Evolutionary conservation across 1,140 invertebrate genomes (phyloP).

Genomic region (Pseudomyrmex pallidus): DNA sequence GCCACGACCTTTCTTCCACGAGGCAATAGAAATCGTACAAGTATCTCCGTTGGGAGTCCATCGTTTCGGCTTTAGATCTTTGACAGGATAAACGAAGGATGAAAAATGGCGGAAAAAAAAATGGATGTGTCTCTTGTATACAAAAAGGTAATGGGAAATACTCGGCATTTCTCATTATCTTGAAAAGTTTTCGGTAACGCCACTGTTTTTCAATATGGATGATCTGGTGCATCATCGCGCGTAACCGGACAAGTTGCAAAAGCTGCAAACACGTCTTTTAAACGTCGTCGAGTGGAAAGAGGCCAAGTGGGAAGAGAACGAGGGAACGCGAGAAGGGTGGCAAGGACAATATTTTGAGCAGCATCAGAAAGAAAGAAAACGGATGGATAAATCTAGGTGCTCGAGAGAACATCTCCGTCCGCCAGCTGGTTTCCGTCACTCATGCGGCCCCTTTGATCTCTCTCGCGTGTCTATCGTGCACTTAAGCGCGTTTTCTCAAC

Average conservation of each 20-base stretch:
- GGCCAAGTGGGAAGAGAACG: background rate
- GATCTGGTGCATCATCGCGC: background rate
- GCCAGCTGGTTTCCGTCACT: conserved; percentile 81
- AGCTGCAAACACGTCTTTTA: background rate
- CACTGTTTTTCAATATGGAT: background rate
- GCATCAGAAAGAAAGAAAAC: conserved; percentile 73
- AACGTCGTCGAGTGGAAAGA: conserved; percentile 14
- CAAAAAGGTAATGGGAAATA: background rate
- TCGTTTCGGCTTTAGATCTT: conserved; percentile 23
- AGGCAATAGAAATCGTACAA: conserved; percentile 41
- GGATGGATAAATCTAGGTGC: conserved; percentile 72
- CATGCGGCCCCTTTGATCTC: conserved; percentile 80
- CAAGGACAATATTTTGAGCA: conserved; percentile 63
- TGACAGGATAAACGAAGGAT: background rate
- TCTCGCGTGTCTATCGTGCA: conserved; percentile 73
- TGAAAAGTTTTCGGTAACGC: background rate
- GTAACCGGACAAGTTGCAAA: background rate
- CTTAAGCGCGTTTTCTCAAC: conserved; percentile 74
- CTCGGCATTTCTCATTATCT: background rate
- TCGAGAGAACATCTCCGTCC: conserved; percentile 71
- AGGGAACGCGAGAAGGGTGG: conserved; percentile 13
- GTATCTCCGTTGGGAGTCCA: conserved; percentile 25
- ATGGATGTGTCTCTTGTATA: background rate
- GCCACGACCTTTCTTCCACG: background rate
- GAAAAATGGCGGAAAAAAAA: background rate